Evolutionary conservation across 2,797 vertebrate genomes (phyloP), one percentile per base, ranked within the genome.

Genomic region (Phrynocephalus forsythii): DNA sequence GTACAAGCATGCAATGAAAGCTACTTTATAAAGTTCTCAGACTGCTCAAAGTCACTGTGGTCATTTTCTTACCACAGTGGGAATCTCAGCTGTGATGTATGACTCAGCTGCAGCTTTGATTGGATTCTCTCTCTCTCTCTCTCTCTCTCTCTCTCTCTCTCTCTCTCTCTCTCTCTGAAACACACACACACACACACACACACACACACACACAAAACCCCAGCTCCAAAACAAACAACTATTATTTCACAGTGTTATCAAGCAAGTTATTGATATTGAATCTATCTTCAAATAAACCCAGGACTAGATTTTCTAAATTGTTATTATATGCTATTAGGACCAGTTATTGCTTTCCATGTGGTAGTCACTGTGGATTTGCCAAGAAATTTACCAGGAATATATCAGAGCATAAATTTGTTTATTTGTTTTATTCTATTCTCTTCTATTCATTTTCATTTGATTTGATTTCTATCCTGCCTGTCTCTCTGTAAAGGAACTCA

Each of bases 21-120:
- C 0, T 22, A 11, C 0, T 0, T 76, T 82, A 1, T 0, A 81
- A 90, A 85, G 66, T n/a, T 86, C 26, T 20, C 20, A 1, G 71
- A 71, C 72, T 69, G 15, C 82, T 30, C 20, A 69, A 73, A 73
- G 84, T 87, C 68, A 78, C 50, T 28, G 56, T 56, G 28, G 0
- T 0, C 68, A 52, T 30, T n/a, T 79, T 26, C 24, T 6, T 11
- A 50, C 38, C 38, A 10, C 0, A 4, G 20, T 63, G 38, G 30
- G 28, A 72, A 86, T 75, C 86, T 85, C 87, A 56, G 38, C 76
- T 30, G 2, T 1, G 7, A 90, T 13, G 3, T 76, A 86, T 85
- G 89, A 71, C 75, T 90, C 73, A 60, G 83, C 28, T 15, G 73
- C 15, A 56, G 50, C 60, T 91, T 92, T 90, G 89, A 90, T 79